A percentile compares a stretch with the other conserved stretches of the same genome.
These are phyloP conservation scores for Jacana jacana DNA, from an alignment of 2,113 vertebrate genomes.

Conservation along the genomic window DNA sequence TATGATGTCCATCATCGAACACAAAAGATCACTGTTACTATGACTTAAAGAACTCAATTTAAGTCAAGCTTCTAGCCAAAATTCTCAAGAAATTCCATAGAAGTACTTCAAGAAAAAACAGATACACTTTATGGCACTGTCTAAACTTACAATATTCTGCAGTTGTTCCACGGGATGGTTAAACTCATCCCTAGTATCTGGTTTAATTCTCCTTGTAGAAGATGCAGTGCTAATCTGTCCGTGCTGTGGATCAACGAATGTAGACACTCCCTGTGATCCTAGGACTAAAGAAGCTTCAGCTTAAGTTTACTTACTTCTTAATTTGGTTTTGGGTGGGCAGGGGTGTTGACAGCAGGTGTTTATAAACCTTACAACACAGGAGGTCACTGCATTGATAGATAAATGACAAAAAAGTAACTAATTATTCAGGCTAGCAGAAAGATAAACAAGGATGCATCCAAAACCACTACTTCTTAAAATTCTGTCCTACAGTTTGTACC, in stretches of 20 bases:
- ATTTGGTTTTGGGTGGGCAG: neutral
- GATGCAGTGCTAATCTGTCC: neutral
- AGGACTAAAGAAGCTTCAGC: neutral
- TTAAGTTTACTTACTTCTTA: neutral
- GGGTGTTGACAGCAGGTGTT: neutral
- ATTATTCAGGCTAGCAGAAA: neutral
- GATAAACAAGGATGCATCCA: neutral
- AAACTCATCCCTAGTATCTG: neutral
- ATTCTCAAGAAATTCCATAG: neutral
- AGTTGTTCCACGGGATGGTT: neutral
- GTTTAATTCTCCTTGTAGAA: neutral
- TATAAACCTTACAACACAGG: neutral
- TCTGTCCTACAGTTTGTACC: neutral
- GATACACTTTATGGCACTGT: neutral
- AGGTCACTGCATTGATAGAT: neutral
- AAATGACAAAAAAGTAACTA: neutral
- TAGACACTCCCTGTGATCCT: neutral
- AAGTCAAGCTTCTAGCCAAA: neutral
- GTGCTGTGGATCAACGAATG: neutral
- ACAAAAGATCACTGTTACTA: neutral
- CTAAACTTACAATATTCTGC: neutral
- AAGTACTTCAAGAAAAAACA: neutral
- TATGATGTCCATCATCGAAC: neutral
- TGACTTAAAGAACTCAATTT: neutral
- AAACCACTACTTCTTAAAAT: neutral